Conservation (phyloP, 2,888 invertebrate genomes). For the Tenthredo livida region DNA sequence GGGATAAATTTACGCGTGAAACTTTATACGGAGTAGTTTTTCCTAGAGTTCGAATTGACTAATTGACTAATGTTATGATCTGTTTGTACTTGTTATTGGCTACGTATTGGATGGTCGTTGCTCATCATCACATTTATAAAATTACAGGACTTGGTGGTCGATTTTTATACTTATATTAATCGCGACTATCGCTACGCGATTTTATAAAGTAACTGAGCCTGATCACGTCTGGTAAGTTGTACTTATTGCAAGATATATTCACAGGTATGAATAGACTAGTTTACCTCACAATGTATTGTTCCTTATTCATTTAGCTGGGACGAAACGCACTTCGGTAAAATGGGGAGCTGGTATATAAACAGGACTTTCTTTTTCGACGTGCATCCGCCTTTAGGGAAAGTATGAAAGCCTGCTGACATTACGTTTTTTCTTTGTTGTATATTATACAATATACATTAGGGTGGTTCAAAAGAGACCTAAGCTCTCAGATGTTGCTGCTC, state of each 20-base stretch:
- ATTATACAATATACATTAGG: no score
- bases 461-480: no score
- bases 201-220: slow-evolving; percentile 94
- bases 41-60: neutral
- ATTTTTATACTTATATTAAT: slow-evolving; percentile 83
- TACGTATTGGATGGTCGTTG: neutral
- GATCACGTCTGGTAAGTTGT: slow-evolving; percentile 94
- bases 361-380: slow-evolving; percentile 99
- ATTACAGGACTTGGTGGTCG: slow-evolving; percentile 83
- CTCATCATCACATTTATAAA: neutral
- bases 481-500: no score
- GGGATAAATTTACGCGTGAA: neutral
- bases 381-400: slow-evolving; percentile 98
- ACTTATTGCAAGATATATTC: slow-evolving; percentile 37
- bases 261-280: slow-evolving; percentile 38
- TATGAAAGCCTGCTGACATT: slow-evolving; percentile 74
- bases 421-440: neutral
- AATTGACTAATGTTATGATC: no score
- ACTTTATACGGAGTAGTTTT: neutral
- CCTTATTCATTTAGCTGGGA: slow-evolving; percentile 88
- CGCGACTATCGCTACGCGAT: slow-evolving; percentile 88
- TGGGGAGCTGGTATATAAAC: slow-evolving; percentile 99
- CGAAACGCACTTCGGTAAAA: slow-evolving; percentile 99
- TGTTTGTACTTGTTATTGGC: neutral
- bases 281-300: slow-evolving; percentile 52